Conservation (phyloP, 2,113 vertebrate species). For the Jacana jacana region DNA sequence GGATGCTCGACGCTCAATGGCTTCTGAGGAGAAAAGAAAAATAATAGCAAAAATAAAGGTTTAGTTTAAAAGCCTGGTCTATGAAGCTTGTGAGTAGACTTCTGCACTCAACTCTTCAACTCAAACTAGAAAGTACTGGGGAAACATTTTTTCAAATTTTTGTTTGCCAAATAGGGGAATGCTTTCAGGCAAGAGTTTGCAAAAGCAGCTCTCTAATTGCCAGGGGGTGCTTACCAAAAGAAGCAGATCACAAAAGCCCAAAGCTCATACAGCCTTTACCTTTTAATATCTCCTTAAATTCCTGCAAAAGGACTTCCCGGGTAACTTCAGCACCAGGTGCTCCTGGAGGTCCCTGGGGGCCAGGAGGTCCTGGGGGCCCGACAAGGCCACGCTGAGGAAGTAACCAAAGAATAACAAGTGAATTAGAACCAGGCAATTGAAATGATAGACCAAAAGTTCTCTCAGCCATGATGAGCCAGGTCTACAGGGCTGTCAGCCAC, state of each 20-base stretch:
- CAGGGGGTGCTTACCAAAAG: not conserved
- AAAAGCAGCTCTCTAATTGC: not conserved
- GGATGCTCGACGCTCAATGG: conserved; percentile 78
- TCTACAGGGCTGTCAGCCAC: not conserved
- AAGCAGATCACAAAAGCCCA: not conserved
- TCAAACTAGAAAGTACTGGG: not conserved
- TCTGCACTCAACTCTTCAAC: too few species aligned
- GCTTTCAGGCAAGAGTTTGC: not conserved
- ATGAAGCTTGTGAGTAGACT: accelerated
- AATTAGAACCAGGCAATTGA: not conserved
- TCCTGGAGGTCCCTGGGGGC: conserved; percentile 83
- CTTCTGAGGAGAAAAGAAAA: conserved; percentile 74
- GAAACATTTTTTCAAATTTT: not conserved
- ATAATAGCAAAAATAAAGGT: not conserved
- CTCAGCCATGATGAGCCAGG: not conserved
- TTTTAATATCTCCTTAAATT: conserved; percentile 91
- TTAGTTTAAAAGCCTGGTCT: not conserved
- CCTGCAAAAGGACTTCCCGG: conserved; percentile 84
- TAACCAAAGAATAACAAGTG: not conserved
- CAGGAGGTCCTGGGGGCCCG: conserved; percentile 87
- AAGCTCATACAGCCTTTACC: conserved; percentile 64
- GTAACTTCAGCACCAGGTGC: conserved; percentile 84
- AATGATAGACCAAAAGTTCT: not conserved
- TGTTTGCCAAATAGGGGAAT: not conserved
- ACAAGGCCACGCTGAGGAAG: conserved; percentile 66